Evolutionary conservation across 2,888 invertebrate species (phyloP), one percentile per base, ranked within the genome.

Genomic region (Drosophila diplacantha): DNA sequence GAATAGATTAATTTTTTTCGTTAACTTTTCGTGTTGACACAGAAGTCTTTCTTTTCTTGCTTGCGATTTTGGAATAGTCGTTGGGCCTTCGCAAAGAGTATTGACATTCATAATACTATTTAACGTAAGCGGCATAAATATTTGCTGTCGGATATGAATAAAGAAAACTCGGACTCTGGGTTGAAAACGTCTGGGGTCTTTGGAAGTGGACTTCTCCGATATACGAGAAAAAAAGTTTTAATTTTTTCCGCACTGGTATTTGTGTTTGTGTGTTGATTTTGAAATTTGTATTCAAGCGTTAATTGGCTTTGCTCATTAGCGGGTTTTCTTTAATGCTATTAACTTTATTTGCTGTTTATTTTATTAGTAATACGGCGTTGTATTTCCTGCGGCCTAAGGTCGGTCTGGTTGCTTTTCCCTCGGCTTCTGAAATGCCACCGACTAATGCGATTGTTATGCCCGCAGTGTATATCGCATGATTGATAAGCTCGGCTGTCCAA

Each of bases 281-380:
- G 72, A 69, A 78, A 82, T 78, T 78, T 76, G 83, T 84, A 76
- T 80, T 80, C 78, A 66, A 64, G 35, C 78, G 84, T 84, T 78
- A 78, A 78, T 78, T 78, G 84, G 78, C 72, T 78, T 84, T 84
- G 81, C 83, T 84, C 81, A 84, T 78, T 78, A 84, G 84, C 81
- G 81, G 47, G 74, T 61, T 64, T 73, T 61, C 51, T 76, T 82
- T 78, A 78, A 78, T 84, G 78, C 84, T 80, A 84, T 78, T 78
- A 78, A 84, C 74, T 80, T 78, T 80, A 84, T 78, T 78, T 78
- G 81, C 77, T 76, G 77, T 84, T 84, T 80, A 82, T 80, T 78
- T 83, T 84, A 82, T 78, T 82, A 82, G 77, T 80, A 82, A 78
- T 80, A 59, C 65, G 71, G 76, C 67, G 63, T 62, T 79, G 78